phyloP scores from a whole-genome alignment of 2,113 vertebrate species.

The human (Homo sapiens) region GRCh38 chr4:88676501-88677000 shows the following conservation, averaged over 20 bases:
- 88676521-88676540: not conserved
- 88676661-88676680: not conserved
- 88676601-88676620: not conserved
- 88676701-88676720: not conserved
- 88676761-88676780: not conserved
- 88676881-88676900: no score
- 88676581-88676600: not conserved
- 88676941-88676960: no score
- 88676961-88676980: no score
- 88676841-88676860: not conserved
- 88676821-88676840: not conserved
- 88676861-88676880: no score
- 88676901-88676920: no score
- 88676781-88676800: not conserved
- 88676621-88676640: not conserved
- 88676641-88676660: not conserved
- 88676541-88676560: not conserved
- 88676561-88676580: constrained; percentile 3
- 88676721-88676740: not conserved
- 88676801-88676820: not conserved
- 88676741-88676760: not conserved
- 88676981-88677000: no score
- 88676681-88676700: not conserved
- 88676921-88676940: no score
- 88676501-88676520: not conserved